Conservation (phyloP, 2,888 invertebrate genomes). For the Metopia argyrocephala region DNA sequence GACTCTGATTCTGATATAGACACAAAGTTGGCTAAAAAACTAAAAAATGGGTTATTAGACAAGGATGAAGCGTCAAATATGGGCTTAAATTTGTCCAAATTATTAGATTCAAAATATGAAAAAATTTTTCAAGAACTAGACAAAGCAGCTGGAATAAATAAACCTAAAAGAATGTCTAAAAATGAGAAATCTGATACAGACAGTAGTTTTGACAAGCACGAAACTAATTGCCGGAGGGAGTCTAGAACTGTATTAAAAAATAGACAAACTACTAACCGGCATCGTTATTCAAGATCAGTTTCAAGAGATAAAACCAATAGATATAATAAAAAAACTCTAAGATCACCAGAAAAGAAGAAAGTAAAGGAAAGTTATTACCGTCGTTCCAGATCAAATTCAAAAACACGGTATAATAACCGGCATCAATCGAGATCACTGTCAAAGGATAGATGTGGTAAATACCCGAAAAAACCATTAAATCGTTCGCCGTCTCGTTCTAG, state of each 20-base stretch:
- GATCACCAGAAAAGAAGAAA: background rate
- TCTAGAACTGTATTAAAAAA: background rate
- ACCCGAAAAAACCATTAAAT: background rate
- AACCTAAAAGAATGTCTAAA: constrained; percentile 43
- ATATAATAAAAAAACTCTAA: background rate
- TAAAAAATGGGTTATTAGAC: constrained; percentile 79
- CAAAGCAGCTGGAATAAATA: constrained; percentile 71
- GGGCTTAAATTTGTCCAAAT: constrained; percentile 73
- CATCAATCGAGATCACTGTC: background rate
- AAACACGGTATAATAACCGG: background rate
- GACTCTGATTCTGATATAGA: constrained; percentile 81
- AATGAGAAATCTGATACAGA: background rate
- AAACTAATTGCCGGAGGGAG: background rate
- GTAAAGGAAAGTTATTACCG: background rate
- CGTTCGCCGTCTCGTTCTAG: constrained; percentile 8
- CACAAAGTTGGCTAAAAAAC: constrained; percentile 83
- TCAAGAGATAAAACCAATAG: constrained; percentile 8
- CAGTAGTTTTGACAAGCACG: background rate
- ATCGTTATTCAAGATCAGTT: constrained; percentile 32
- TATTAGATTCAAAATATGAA: constrained; percentile 77
- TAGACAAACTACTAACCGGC: background rate
- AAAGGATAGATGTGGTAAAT: background rate
- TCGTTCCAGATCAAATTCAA: constrained; percentile 15
- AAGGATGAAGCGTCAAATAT: constrained; percentile 68
- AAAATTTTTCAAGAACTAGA: constrained; percentile 77